Percentiles rank a stretch among this genome's conserved stretches.
These are phyloP conservation scores for Rhizoglyphus robini DNA, from an alignment of 1,140 invertebrate species.

Conservation along the genomic window DNA sequence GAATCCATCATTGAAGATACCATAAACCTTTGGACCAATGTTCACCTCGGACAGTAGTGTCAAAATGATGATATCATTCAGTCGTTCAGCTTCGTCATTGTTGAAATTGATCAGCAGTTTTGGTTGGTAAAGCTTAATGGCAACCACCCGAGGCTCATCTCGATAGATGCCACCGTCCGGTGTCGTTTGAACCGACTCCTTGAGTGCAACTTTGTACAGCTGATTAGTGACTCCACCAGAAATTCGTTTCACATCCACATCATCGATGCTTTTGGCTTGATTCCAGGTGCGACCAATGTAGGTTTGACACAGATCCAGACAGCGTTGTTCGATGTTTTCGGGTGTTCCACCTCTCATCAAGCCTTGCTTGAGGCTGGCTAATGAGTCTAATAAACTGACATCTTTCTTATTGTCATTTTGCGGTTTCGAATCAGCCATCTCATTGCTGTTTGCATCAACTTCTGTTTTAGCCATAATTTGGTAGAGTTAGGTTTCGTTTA, in stretches of 20 bases:
- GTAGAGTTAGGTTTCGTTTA: too few relatives aligned
- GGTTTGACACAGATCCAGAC: not conserved
- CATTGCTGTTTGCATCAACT: too few relatives aligned
- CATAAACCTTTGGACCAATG: too few relatives aligned
- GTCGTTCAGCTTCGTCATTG: not conserved
- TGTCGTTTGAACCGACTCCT: too few relatives aligned
- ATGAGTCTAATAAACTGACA: too few relatives aligned
- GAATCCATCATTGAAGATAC: too few relatives aligned
- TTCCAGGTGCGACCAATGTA: not conserved
- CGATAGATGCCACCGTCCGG: not conserved
- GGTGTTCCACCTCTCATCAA: slow-evolving; percentile 2
- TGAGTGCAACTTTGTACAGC: not conserved
- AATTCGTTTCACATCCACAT: slow-evolving; percentile 13
- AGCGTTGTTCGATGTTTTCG: not conserved
- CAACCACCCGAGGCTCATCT: not conserved
- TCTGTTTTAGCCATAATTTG: too few relatives aligned
- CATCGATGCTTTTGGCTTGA: not conserved
- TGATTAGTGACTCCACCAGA: slow-evolving; percentile 15
- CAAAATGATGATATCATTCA: slow-evolving; percentile 8
- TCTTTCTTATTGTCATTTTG: too few relatives aligned
- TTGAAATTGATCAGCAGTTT: not conserved
- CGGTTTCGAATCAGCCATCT: too few relatives aligned
- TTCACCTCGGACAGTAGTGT: not conserved
- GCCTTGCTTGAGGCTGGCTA: too few relatives aligned
- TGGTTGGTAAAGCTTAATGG: slow-evolving; percentile 3